Conservation (phyloP, 2,888 invertebrate genomes). For the Perizoma affinitatum region DNA sequence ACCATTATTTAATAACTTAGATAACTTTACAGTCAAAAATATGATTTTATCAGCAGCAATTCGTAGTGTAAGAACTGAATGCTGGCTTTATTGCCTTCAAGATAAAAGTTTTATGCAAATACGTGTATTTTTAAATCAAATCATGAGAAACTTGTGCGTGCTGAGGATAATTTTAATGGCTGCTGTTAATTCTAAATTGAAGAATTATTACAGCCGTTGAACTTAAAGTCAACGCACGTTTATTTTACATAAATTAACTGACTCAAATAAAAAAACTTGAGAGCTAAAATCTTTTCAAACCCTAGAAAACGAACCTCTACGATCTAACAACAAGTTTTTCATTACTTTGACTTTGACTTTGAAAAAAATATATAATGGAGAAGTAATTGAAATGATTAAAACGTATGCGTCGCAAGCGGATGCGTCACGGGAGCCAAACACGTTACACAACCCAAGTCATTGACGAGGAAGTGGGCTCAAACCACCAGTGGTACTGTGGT, state of each 20-base stretch:
- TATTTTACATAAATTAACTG: not conserved
- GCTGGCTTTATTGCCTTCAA: not conserved
- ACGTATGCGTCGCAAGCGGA: constrained; percentile 42
- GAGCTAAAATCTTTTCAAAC: not conserved
- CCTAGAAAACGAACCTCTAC: no score
- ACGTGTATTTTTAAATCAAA: constrained; percentile 13
- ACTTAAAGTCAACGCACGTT: constrained; percentile 1
- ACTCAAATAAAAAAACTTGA: not conserved
- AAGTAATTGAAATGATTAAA: constrained; percentile 5
- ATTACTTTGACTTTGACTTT: no score
- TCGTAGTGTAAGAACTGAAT: constrained; percentile 8
- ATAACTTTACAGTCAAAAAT: constrained; percentile 10
- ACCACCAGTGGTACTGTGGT: constrained; percentile 18
- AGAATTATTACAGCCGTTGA: not conserved
- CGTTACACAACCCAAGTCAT: constrained; percentile 37
- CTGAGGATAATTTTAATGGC: constrained; percentile 10
- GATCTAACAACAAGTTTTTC: no score
- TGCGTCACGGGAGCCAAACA: constrained; percentile 48
- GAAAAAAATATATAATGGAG: not conserved
- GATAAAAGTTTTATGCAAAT: constrained; percentile 18
- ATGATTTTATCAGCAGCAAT: constrained; percentile 16
- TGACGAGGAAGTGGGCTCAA: constrained; percentile 33
- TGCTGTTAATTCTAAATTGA: not conserved
- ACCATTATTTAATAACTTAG: constrained; percentile 6
- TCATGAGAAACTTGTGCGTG: constrained; percentile 5